Conservation (phyloP, 2,113 vertebrate species). For the Sphaerodactylus townsendi region DNA sequence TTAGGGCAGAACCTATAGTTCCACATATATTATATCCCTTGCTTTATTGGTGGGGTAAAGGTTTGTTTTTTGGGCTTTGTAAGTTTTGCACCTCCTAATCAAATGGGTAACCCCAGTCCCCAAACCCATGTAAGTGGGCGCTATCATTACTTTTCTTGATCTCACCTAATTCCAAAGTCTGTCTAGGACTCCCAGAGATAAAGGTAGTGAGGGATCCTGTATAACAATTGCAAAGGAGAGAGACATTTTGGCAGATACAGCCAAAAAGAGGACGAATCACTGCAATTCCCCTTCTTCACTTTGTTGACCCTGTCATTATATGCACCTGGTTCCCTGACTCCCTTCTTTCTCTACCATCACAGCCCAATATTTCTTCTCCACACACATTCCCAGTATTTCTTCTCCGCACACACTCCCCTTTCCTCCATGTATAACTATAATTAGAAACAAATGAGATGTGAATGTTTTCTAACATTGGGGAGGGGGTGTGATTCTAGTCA, state of each 20-base stretch:
- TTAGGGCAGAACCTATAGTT: too few species aligned
- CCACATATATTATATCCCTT: too few species aligned
- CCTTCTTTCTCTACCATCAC: not conserved
- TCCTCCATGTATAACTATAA: not conserved
- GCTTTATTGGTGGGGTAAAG: too few species aligned
- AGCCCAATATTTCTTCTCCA: not conserved
- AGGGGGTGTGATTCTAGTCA: too few species aligned
- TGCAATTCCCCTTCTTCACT: not conserved
- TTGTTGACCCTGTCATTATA: not conserved
- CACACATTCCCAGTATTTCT: too few species aligned
- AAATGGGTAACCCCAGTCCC: not conserved
- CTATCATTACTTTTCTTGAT: not conserved
- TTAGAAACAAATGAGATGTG: not conserved
- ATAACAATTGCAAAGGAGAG: not conserved
- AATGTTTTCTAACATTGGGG: not conserved
- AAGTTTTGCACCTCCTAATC: too few species aligned
- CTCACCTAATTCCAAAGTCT: not conserved
- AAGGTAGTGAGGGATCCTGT: not conserved
- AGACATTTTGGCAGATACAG: not conserved
- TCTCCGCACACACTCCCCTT: not conserved
- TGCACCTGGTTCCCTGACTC: not conserved
- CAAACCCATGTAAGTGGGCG: not conserved
- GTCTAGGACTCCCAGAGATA: not conserved
- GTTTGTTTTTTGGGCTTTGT: too few species aligned
- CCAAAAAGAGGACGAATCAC: not conserved